These are phyloP conservation scores for Melanophora roralis DNA, from an alignment of 2,888 invertebrate genomes.

Conservation along the genomic window DNA sequence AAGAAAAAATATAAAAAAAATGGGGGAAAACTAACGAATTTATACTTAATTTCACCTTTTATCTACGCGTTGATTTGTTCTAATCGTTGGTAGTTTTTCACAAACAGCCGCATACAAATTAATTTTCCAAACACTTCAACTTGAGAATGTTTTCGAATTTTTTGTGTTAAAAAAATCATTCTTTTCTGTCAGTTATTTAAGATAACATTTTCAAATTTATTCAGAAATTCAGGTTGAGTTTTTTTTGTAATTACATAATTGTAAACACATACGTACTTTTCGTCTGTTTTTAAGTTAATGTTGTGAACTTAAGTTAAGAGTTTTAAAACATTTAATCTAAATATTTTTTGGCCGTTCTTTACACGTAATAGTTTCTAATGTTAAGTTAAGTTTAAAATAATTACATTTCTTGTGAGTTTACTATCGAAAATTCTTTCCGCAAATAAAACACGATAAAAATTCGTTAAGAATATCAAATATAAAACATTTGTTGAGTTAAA, in stretches of 20 bases:
- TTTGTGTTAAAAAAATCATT: background rate
- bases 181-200: constrained; percentile 3
- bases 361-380: too few species aligned
- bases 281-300: background rate
- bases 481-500: too few species aligned
- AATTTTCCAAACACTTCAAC: constrained; percentile 37
- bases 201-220: background rate
- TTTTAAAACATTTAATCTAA: too few species aligned
- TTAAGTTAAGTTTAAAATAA: too few species aligned
- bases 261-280: background rate
- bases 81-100: constrained; percentile 67
- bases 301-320: too few species aligned
- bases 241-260: background rate
- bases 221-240: background rate
- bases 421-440: too few species aligned
- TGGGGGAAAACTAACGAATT: constrained; percentile 33
- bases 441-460: too few species aligned
- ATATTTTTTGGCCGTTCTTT: too few species aligned
- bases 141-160: background rate
- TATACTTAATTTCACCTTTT: constrained; percentile 70
- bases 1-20: background rate
- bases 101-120: constrained; percentile 64
- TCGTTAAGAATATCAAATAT: too few species aligned
- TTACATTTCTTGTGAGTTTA: too few species aligned
- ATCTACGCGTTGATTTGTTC: constrained; percentile 67